Conservation (phyloP, 2,797 vertebrate species). For the Periophthalmus magnuspinnatus region DNA sequence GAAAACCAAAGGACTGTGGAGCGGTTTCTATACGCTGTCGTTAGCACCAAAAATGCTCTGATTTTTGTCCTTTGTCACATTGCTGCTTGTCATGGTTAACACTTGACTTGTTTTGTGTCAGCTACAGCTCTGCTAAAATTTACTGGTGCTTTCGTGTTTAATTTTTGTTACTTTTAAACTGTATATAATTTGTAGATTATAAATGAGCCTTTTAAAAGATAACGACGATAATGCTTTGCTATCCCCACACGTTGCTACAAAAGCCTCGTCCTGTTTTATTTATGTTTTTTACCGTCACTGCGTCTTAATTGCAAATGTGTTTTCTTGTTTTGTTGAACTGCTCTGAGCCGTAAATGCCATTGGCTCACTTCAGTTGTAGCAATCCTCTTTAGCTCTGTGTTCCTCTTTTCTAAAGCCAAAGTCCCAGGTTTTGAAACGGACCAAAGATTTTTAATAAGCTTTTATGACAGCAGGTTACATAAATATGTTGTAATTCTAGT, state of each 20-base stretch:
- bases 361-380: constrained; percentile 44
- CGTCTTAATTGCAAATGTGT: constrained; percentile 67
- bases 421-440: constrained; percentile 65
- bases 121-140: constrained; percentile 47
- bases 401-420: constrained; percentile 60
- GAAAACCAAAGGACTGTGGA: constrained; percentile 66
- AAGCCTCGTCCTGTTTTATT: constrained; percentile 61
- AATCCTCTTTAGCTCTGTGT: constrained; percentile 55
- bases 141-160: constrained; percentile 59
- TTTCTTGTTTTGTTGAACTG: constrained; percentile 47
- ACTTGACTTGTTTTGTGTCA: constrained; percentile 62
- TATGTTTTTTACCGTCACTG: constrained; percentile 52
- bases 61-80: constrained; percentile 34
- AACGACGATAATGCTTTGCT: constrained; percentile 21
- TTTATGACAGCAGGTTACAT: constrained; percentile 46
- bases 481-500: constrained; percentile 39
- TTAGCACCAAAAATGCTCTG: constrained; percentile 53
- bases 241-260: constrained; percentile 39
- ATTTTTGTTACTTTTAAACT: constrained; percentile 43
- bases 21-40: constrained; percentile 24
- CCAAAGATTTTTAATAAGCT: constrained; percentile 69
- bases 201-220: constrained; percentile 18
- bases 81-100: constrained; percentile 74
- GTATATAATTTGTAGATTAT: constrained; percentile 28
- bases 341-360: constrained; percentile 40